phyloP scores from a whole-genome alignment of 1,140 invertebrate species.

The Drosophila carrolli region DNA sequence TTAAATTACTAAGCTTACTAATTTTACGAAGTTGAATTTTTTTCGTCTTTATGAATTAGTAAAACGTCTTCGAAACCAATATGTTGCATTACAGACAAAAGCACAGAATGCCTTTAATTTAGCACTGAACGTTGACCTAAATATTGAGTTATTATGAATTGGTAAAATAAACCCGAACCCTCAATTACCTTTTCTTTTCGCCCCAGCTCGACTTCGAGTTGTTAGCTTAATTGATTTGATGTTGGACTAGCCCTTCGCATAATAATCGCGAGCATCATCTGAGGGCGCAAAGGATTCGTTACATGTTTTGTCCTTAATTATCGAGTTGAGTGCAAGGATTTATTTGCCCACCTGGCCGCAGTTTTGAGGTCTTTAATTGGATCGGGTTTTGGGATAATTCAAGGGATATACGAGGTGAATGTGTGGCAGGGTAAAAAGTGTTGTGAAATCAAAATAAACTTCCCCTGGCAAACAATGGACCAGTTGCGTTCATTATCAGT shows the following conservation, averaged over 20 bases:
- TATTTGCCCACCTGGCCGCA: conserved; percentile 18
- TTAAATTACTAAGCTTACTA: too few relatives aligned
- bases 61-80: neutral
- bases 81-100: neutral
- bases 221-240: conserved; percentile 28
- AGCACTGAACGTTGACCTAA: neutral
- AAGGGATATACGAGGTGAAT: neutral
- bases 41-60: too few relatives aligned
- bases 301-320: conserved; percentile 20
- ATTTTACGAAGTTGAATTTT: too few relatives aligned
- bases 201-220: neutral
- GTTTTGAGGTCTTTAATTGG: conserved; percentile 22
- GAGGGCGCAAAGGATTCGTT: conserved; percentile 4
- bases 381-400: neutral
- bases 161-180: neutral
- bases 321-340: neutral
- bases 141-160: neutral
- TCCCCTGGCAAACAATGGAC: conserved; percentile 50
- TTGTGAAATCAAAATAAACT: conserved; percentile 36
- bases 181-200: neutral
- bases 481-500: conserved; percentile 71
- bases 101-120: neutral
- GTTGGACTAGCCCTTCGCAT: conserved; percentile 3
- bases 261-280: neutral
- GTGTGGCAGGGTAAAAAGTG: too few relatives aligned